Percentiles rank a stretch among this genome's conserved stretches.
phyloP scores from a whole-genome alignment of 2,113 vertebrate genomes.

The Sorex araneus region DNA sequence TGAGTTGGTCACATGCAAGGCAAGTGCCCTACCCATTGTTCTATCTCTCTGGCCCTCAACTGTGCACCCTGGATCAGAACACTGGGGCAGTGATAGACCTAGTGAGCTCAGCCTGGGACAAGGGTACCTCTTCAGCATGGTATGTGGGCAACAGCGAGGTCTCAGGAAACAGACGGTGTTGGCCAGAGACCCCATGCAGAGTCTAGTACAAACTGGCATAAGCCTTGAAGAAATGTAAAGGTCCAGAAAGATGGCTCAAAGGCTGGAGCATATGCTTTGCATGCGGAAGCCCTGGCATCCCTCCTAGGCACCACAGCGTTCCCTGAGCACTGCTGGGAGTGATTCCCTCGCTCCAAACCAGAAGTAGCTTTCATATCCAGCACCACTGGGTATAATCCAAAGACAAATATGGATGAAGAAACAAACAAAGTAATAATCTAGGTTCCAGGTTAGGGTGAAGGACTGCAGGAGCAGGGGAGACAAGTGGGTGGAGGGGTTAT shows the following conservation, averaged over 20 bases:
- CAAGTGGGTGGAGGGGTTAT: not conserved
- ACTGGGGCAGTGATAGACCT: not conserved
- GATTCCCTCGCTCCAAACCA: too few species aligned
- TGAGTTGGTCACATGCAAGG: too few species aligned
- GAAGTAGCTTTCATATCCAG: too few species aligned
- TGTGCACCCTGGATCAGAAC: not conserved
- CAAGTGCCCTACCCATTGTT: too few species aligned
- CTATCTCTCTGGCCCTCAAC: too few species aligned
- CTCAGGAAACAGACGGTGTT: constrained; percentile 1
- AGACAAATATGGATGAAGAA: too few species aligned
- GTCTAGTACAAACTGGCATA: not conserved
- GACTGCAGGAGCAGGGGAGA: not conserved
- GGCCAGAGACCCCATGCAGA: not conserved
- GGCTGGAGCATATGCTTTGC: not conserved
- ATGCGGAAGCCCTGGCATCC: too few species aligned
- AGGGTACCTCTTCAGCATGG: not conserved
- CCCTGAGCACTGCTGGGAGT: too few species aligned
- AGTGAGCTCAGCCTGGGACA: not conserved
- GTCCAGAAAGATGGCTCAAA: not conserved
- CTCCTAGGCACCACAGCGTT: too few species aligned
- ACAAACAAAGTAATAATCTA: not conserved
- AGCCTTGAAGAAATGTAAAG: too few species aligned
- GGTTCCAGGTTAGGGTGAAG: not conserved
- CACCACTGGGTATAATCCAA: too few species aligned
- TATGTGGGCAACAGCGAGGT: not conserved